phyloP scores from a whole-genome alignment of 2,888 invertebrate genomes.

The Tillus elongatus region DNA sequence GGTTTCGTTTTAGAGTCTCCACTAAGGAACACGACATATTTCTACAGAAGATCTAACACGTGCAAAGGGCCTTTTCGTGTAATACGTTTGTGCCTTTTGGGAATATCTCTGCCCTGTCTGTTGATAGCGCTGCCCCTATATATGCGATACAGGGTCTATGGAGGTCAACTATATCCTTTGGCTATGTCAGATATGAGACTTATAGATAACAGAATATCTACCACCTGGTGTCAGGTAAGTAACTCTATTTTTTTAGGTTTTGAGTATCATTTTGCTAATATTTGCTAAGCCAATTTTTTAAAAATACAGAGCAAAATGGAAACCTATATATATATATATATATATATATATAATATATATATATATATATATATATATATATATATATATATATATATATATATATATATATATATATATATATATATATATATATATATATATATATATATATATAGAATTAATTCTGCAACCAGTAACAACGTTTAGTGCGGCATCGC shows the following conservation, averaged over 20 bases:
- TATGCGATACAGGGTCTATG: slow-evolving; percentile 60
- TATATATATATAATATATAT: neutral
- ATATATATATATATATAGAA: no score
- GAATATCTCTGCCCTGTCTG: slow-evolving; percentile 57
- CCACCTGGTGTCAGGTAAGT: slow-evolving; percentile 71
- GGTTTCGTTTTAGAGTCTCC: no score
- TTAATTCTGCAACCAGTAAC: no score
- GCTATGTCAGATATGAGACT: slow-evolving; percentile 68
- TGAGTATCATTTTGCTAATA: neutral
- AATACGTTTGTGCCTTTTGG: slow-evolving; percentile 52
- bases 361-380: no score
- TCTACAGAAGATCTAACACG: neutral
- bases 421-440: no score
- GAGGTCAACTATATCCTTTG: slow-evolving; percentile 62
- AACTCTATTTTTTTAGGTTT: neutral
- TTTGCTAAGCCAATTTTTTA: neutral
- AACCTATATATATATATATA: neutral
- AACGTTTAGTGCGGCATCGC: no score
- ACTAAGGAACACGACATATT: no score
- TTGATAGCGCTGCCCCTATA: slow-evolving; percentile 61
- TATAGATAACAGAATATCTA: slow-evolving; percentile 63
- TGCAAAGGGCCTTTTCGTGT: slow-evolving; percentile 50
- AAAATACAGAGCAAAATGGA: neutral
- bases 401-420: no score
- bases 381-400: no score